Evolutionary conservation across 2,113 vertebrate species (phyloP).

Genomic region (Orientallactaga bullata): DNA sequence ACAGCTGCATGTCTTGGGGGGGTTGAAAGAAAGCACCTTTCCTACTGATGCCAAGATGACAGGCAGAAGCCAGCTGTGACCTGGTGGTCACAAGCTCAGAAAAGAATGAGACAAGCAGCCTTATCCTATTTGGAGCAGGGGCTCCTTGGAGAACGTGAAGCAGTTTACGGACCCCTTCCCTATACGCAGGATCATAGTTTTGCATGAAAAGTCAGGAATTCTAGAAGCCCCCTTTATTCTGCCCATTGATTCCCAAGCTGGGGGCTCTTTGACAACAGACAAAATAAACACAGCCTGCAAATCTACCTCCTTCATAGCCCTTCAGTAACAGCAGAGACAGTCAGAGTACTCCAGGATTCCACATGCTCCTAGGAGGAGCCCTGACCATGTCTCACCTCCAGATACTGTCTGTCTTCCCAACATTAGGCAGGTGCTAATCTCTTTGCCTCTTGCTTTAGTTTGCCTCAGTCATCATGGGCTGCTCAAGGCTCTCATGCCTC

Average conservation of each 20-base stretch:
- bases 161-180: not conserved
- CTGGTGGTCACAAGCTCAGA: not conserved
- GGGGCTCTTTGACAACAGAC: constrained; percentile 5
- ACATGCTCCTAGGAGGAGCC: not conserved
- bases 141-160: not conserved
- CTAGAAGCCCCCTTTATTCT: not conserved
- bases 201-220: not conserved
- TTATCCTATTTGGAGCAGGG: not conserved
- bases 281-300: not conserved
- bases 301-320: not conserved
- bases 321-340: not conserved
- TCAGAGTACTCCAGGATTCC: not conserved
- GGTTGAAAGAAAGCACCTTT: not conserved
- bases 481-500: not conserved
- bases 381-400: rapidly evolving
- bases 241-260: not conserved
- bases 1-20: not conserved
- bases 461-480: not conserved
- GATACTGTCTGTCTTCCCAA: not conserved
- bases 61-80: not conserved
- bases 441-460: not conserved
- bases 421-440: not conserved
- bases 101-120: not conserved
- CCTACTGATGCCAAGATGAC: not conserved
- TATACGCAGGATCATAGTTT: not conserved